phyloP scores from a whole-genome alignment of 2,797 vertebrate species.

The Vespertilio murinus region DNA sequence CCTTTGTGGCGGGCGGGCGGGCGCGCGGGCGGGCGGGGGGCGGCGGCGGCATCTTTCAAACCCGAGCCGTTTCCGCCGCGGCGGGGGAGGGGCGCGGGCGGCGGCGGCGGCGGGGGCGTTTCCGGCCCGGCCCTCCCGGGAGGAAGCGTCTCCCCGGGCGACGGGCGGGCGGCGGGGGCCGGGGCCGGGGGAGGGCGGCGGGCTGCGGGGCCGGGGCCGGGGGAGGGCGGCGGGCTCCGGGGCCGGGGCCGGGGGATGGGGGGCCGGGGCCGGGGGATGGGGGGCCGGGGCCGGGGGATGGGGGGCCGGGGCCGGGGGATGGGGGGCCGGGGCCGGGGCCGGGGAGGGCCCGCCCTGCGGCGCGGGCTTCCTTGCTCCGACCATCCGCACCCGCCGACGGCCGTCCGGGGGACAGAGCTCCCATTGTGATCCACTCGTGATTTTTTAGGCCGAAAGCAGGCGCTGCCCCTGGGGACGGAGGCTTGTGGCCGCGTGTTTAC shows the following conservation, averaged over 20 bases:
- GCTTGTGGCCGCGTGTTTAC: slow-evolving; percentile 35
- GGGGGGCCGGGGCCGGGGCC: background rate
- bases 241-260: no score
- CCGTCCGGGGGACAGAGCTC: background rate
- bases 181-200: background rate
- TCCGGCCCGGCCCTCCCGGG: no score
- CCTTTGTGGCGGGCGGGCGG: slow-evolving; percentile 51
- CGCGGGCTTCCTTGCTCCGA: no score
- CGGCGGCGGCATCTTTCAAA: slow-evolving; percentile 67
- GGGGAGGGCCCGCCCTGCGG: background rate
- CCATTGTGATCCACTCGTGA: background rate
- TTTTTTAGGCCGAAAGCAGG: background rate
- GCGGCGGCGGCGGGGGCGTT: no score
- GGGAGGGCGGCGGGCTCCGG: background rate
- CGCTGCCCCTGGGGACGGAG: background rate
- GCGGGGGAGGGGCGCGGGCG: slow-evolving; percentile 48
- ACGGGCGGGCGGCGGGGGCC: background rate
- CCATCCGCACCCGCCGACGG: background rate
- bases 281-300: background rate
- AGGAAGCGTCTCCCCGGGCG: background rate
- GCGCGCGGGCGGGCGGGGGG: background rate
- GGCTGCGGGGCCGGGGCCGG: no score
- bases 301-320: no score
- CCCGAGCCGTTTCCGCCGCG: slow-evolving; percentile 40
- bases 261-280: no score